These are phyloP conservation scores for Urosaurus nigricauda DNA, from an alignment of 2,797 vertebrate species.

Conservation along the genomic window DNA sequence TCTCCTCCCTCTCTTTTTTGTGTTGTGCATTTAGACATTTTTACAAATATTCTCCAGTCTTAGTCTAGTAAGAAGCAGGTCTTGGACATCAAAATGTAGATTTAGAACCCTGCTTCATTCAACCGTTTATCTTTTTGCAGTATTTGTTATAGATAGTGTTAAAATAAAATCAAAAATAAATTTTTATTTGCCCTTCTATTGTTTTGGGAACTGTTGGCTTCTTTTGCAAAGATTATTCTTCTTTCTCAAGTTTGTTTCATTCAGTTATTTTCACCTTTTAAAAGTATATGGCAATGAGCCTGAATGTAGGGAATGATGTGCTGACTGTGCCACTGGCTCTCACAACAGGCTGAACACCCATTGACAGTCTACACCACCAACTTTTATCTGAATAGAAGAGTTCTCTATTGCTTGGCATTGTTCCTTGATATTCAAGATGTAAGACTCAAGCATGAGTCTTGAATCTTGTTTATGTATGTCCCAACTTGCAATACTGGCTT, in stretches of 20 bases:
- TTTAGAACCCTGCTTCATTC: not conserved
- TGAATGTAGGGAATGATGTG: not conserved
- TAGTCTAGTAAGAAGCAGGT: not conserved
- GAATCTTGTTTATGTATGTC: not conserved
- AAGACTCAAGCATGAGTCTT: not conserved
- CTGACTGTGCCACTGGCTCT: not conserved
- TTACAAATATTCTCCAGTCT: not conserved
- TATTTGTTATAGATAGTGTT: not conserved
- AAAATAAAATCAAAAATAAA: not conserved
- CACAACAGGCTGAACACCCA: no score
- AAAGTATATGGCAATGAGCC: not conserved
- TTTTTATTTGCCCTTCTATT: not conserved
- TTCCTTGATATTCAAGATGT: not conserved
- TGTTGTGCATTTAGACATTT: not conserved
- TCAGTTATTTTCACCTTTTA: not conserved
- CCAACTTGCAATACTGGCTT: not conserved
- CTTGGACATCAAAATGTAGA: not conserved
- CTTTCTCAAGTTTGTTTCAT: not conserved
- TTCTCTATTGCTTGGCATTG: not conserved
- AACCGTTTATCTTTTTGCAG: not conserved
- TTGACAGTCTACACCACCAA: no score
- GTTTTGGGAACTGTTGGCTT: not conserved
- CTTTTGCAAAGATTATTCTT: not conserved
- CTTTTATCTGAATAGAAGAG: no score
- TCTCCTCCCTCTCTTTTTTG: not conserved